Percentiles rank a stretch among this genome's conserved stretches.
These are phyloP conservation scores for Scylla paramamosain DNA, from an alignment of 1,140 invertebrate species.

Conservation along the genomic window DNA sequence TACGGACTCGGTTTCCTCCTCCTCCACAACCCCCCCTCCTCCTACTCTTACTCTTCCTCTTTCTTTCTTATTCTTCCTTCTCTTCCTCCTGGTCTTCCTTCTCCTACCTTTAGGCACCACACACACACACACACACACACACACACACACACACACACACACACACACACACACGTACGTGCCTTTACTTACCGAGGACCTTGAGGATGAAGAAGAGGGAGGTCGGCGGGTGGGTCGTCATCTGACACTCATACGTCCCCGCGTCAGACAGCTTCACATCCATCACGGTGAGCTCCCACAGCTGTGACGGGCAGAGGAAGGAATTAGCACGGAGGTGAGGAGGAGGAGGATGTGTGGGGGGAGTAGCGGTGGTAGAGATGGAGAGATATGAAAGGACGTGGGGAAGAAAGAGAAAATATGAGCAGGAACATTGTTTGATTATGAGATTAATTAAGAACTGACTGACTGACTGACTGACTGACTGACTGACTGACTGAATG, in stretches of 20 bases:
- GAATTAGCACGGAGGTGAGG: neutral
- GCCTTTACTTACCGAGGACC: conserved; percentile 40
- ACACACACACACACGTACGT: neutral
- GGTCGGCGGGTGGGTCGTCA: conserved; percentile 29
- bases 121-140: too few species aligned
- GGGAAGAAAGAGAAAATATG: too few species aligned
- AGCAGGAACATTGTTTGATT: too few species aligned
- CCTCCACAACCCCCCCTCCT: neutral
- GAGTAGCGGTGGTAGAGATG: neutral
- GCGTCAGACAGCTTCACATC: conserved; percentile 36
- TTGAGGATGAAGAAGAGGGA: conserved; percentile 52
- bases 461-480: too few species aligned
- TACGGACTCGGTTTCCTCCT: neutral
- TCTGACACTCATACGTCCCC: conserved; percentile 42
- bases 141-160: too few species aligned
- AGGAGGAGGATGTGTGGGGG: neutral
- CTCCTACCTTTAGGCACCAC: neutral
- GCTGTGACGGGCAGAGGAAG: neutral
- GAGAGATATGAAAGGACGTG: too few species aligned
- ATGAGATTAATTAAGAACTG: too few species aligned
- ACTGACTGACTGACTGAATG: too few species aligned
- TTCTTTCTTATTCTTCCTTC: neutral
- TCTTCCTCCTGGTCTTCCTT: neutral
- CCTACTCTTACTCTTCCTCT: neutral
- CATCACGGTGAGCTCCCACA: conserved; percentile 27